Conservation (phyloP, 2,888 invertebrate species). For the Polylopha cassiicola region DNA sequence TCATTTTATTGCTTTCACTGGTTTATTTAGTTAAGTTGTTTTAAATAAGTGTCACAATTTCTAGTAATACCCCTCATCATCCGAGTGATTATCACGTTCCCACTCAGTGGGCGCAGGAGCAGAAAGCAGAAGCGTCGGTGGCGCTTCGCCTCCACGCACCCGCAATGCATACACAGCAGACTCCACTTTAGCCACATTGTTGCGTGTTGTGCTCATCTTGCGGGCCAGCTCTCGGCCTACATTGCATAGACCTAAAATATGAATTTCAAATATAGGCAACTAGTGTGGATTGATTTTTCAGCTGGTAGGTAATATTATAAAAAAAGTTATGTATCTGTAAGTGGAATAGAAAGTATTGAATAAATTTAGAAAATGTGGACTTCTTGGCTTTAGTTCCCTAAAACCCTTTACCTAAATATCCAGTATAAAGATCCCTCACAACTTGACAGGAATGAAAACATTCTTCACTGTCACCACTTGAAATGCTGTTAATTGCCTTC, state of each 20-base stretch:
- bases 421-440: conserved; percentile 81
- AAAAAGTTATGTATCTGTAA: no score
- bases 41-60: conserved; percentile 21
- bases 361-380: no score
- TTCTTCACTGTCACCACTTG: conserved; percentile 83
- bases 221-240: conserved; percentile 78
- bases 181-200: conserved; percentile 90
- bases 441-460: conserved; percentile 84
- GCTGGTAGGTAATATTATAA: no score
- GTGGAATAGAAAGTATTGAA: no score
- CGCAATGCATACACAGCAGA: conserved; percentile 87
- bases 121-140: conserved; percentile 64
- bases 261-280: neutral
- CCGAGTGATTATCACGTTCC: conserved; percentile 34
- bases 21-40: no score
- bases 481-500: conserved; percentile 88
- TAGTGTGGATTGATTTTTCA: neutral
- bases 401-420: conserved; percentile 73
- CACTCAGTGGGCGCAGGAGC: conserved; percentile 38
- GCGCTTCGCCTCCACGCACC: conserved; percentile 88
- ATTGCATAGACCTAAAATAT: conserved; percentile 43
- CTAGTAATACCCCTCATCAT: conserved; percentile 59
- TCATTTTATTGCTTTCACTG: no score
- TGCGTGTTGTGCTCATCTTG: conserved; percentile 83
- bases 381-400: no score